Base-by-base conservation (phyloP, 2,113 vertebrate species). In the Phoxinus phoxinus region DNA sequence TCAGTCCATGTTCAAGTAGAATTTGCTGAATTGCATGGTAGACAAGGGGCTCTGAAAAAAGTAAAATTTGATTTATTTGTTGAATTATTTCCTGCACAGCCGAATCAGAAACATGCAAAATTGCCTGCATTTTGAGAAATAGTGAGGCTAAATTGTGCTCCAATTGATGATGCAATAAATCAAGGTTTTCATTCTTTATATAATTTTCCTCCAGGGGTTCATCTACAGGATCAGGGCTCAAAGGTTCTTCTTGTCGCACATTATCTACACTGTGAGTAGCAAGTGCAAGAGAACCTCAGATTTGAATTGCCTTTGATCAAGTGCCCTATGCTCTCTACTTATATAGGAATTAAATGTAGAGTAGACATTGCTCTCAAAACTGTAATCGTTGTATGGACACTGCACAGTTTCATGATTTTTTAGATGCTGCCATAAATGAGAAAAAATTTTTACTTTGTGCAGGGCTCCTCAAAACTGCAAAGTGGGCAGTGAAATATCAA, bases 401-500 rank as follows among this genome's bases (percentile, higher is more conserved):
- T 15, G 71, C 9, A 46, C 71, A 12, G 6, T 46, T 46, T 74
- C 37, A 74, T 74, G 23, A 74, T 74, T 46, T 74, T 46, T 73
- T 0, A 73, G 23, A 7, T 48, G 41, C 2, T 48, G 41, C n/a
- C 72, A 0, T 2, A 74, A 48, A 27, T 74, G 44, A 27, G n/a
- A 17, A 74, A 48, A 48, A 74, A 74, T 12, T 13, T 13, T 1
- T n/a, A 48, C 27, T 74, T 44, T 48, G n/a, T 48, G n/a, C 72
- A 74, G n/a, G 72, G 72, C 44, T 74, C 72, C 44, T 74, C n/a
- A 48, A 74, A 74, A 27, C n/a, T 48, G 13, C 72, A 74, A 1
- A 48, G 41, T 27, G 9, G 12, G 23, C 72, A 74, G 44, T 74
- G 12, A 48, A 74, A 74, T 25, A 74, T 74, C 5, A 74, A 74